phyloP scores from a whole-genome alignment of 2,888 invertebrate genomes.

The Xestobium rufovillosum region DNA sequence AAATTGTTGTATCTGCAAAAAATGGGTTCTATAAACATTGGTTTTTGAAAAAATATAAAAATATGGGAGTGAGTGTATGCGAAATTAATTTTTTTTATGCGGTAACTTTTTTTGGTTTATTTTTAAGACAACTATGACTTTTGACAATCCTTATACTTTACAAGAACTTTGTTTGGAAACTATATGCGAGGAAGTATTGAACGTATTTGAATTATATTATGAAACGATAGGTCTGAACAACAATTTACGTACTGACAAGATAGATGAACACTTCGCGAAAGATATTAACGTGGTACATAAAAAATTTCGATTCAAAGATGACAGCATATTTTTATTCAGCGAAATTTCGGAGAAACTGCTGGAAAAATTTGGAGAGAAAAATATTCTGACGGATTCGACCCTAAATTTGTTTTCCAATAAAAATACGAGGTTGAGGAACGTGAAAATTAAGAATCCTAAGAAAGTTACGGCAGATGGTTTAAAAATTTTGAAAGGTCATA shows the following conservation, averaged over 20 bases:
- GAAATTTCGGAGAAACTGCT: constrained; percentile 53
- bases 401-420: constrained; percentile 53
- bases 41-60: too few species aligned
- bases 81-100: too few species aligned
- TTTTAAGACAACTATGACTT: too few species aligned
- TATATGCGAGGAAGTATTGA: constrained; percentile 55
- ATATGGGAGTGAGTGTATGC: too few species aligned
- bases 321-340: constrained; percentile 51
- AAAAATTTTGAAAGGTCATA: constrained; percentile 53
- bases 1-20: too few species aligned
- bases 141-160: constrained; percentile 53
- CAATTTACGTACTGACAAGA: constrained; percentile 23
- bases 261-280: constrained; percentile 20
- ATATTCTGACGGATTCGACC: constrained; percentile 52
- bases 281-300: constrained; percentile 18
- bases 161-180: constrained; percentile 57
- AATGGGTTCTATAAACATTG: too few species aligned
- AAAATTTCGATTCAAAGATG: constrained; percentile 44
- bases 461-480: constrained; percentile 52
- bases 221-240: constrained; percentile 27
- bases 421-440: constrained; percentile 52
- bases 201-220: constrained; percentile 44
- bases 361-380: constrained; percentile 47
- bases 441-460: constrained; percentile 53
- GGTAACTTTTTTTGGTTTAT: too few species aligned